Evolutionary conservation across 2,797 vertebrate species (phyloP).

Genomic region (Pteropus rufus): DNA sequence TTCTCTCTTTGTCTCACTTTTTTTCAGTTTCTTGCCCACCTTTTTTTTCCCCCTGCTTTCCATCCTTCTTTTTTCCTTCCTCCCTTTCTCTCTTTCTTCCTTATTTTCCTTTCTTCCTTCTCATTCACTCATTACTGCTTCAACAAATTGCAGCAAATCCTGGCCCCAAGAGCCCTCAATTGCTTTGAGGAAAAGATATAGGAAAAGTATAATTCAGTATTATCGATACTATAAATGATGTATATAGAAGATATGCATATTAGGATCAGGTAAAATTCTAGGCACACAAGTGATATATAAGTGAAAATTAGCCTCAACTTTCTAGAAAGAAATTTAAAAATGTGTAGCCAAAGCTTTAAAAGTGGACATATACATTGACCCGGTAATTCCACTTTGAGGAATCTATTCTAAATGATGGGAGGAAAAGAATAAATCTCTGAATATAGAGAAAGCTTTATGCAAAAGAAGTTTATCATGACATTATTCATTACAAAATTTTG

Average conservation of each 20-base stretch:
- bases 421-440: background rate
- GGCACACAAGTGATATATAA: background rate
- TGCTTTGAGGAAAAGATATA: background rate
- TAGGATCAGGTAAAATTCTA: background rate
- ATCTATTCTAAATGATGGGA: background rate
- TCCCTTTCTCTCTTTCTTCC: background rate
- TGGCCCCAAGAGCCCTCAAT: background rate
- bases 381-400: background rate
- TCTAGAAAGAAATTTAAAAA: background rate
- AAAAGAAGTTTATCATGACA: background rate
- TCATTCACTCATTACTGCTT: background rate
- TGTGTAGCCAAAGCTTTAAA: background rate
- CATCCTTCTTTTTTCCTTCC: fast-evolving
- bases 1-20: background rate
- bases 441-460: background rate
- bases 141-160: background rate
- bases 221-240: background rate
- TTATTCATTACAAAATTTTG: background rate
- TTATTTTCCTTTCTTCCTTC: background rate
- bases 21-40: background rate
- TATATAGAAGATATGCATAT: background rate
- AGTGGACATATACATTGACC: background rate
- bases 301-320: background rate
- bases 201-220: background rate
- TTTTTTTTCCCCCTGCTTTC: fast-evolving